Evolutionary conservation across 2,888 invertebrate species (phyloP).

Genomic region (Pseudococcus longispinus): DNA sequence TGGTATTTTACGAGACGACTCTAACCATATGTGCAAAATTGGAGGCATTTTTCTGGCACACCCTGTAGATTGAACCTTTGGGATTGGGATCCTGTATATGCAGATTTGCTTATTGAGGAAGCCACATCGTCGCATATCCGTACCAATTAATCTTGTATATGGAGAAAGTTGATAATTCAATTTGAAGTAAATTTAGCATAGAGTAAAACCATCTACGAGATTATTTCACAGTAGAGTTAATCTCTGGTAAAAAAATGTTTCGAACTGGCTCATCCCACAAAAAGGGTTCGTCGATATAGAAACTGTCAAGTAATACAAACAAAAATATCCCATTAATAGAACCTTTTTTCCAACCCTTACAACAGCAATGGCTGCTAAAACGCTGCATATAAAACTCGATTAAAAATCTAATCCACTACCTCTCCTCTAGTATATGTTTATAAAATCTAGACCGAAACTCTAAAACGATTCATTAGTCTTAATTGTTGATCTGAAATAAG

Average conservation of each 20-base stretch:
- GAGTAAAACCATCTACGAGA: not conserved
- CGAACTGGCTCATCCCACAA: not conserved
- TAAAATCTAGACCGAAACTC: not conserved
- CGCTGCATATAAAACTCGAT: not conserved
- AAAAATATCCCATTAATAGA: not conserved
- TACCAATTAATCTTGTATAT: not conserved
- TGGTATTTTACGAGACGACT: too few relatives aligned
- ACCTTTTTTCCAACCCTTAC: not conserved
- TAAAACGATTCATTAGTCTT: constrained; percentile 7
- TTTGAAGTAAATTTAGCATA: not conserved
- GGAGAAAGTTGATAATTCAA: not conserved
- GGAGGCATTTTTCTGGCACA: not conserved
- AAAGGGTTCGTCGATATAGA: not conserved
- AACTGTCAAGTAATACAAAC: not conserved
- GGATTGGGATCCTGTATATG: not conserved
- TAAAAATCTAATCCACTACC: not conserved
- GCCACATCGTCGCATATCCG: not conserved
- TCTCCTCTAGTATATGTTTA: not conserved
- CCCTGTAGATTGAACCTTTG: not conserved
- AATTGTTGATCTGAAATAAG: constrained; percentile 19
- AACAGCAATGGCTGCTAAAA: not conserved
- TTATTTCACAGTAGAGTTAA: not conserved
- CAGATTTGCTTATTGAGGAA: not conserved
- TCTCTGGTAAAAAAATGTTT: not conserved
- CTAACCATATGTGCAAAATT: not conserved